Evolutionary conservation across 1,140 invertebrate genomes (phyloP).

Genomic region (Drosophila eugracilis): DNA sequence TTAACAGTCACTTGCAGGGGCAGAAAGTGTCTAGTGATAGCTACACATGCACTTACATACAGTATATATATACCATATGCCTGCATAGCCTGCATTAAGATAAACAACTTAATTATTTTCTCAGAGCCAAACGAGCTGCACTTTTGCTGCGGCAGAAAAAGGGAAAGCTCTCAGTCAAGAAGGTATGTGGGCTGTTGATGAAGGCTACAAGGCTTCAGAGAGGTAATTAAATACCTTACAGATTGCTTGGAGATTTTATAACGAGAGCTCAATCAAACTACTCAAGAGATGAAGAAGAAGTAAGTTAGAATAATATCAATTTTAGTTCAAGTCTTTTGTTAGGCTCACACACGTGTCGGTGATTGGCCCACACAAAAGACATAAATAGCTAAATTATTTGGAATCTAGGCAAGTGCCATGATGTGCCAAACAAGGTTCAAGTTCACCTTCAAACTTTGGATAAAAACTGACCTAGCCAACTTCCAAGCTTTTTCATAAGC

Average conservation of each 20-base stretch:
- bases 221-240: slow-evolving; percentile 58
- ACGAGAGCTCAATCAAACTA: slow-evolving; percentile 2
- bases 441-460: neutral
- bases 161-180: slow-evolving; percentile 20
- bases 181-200: slow-evolving; percentile 29
- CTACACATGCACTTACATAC: neutral
- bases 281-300: neutral
- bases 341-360: neutral
- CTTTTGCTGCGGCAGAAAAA: slow-evolving; percentile 45
- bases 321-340: neutral
- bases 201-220: slow-evolving; percentile 51
- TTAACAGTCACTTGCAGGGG: slow-evolving; percentile 76
- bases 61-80: neutral
- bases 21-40: neutral
- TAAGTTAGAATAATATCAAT: neutral
- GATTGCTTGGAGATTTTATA: slow-evolving; percentile 13
- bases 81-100: slow-evolving; percentile 62
- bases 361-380: slow-evolving; percentile 1
- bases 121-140: slow-evolving; percentile 41
- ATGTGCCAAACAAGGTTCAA: no score
- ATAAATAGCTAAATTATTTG: slow-evolving; percentile 2
- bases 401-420: no score
- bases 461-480: slow-evolving; percentile 33
- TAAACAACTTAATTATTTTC: slow-evolving; percentile 82
- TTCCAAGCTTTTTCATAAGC: neutral